These are phyloP conservation scores for Poeciliopsis turrubarensis DNA, from an alignment of 2,113 vertebrate species.

Conservation along the genomic window DNA sequence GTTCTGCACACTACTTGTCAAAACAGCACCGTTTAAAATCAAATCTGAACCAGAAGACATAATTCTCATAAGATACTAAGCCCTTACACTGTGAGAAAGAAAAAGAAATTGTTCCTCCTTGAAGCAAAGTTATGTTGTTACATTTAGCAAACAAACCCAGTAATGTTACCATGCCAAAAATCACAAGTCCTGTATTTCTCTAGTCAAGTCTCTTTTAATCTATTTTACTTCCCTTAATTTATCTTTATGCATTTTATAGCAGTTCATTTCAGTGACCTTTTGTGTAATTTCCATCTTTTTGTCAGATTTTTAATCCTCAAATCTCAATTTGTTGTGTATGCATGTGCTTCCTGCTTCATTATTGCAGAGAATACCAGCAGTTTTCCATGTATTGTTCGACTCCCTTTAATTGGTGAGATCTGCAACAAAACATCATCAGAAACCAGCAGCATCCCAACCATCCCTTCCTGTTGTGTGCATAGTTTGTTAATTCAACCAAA, in stretches of 20 bases:
- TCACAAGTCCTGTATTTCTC: no score
- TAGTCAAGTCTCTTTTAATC: neutral
- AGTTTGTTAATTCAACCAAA: neutral
- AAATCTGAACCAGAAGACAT: conserved; percentile 42
- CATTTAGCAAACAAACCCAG: neutral
- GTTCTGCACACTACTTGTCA: conserved; percentile 8
- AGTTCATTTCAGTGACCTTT: neutral
- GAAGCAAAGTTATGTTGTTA: no score
- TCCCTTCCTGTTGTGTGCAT: neutral
- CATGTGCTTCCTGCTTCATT: neutral
- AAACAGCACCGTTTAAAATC: conserved; percentile 14
- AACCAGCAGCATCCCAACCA: neutral
- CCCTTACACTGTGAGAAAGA: conserved; percentile 18
- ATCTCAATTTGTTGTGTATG: neutral
- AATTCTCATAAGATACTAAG: conserved; percentile 61
- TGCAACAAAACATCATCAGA: neutral
- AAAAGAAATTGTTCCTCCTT: conserved; percentile 22
- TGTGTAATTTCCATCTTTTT: neutral
- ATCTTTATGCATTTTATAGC: neutral
- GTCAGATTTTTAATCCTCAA: neutral
- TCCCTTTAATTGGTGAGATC: neutral
- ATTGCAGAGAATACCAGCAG: neutral
- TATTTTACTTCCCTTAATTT: neutral
- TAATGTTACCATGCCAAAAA: neutral
- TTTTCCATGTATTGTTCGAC: neutral